Base-by-base conservation (phyloP, 1,140 invertebrate genomes). In the Zophobas morio region DNA sequence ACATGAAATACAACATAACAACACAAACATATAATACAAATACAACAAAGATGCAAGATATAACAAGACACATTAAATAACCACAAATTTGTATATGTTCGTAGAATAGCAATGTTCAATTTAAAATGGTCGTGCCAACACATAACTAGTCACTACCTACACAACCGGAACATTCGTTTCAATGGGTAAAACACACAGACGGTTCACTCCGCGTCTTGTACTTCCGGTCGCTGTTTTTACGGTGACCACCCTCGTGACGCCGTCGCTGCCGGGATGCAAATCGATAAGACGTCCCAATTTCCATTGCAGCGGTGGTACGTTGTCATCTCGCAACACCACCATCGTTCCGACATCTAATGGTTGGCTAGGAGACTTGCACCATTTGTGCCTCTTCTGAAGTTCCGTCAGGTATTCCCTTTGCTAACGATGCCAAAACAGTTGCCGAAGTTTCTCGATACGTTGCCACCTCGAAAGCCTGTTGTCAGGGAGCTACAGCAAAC, bases 321-420 rank as follows among this genome's bases (percentile, higher is more conserved):
- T 84, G 4, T 84, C 80, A 57, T 86, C 82, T 56, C 84, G 82
- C 0, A 86, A 46, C 0, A 86, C 0, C 0, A 86, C 85, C 5
- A 86, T n/a, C 4, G 76, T 77, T 6, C 82, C 84, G 36, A 76
- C 47, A 35, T 77, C 20, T 20, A 20, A 6, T 0, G 84, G 53
- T 33, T 79, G 73, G 1, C 35, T 5, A 6, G 80, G 5, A 5
- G 49, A 5, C 1, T 32, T 72, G 6, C 66, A 70, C 86, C 86
- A 86, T 73, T 86, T 86, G 0, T 47, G 47, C 4, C 84, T 63
- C 1, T 75, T 51, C 57, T 85, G 84, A 0, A 85, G 54, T n/a
- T 81, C 70, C 0, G 79, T 37, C 2, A 85, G 49, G 72, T 83
- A 85, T 35, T 85, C 83, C 1, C 47, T 37, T 2, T 72, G 46